These are phyloP conservation scores for Coelopa pilipes DNA, from an alignment of 2,888 invertebrate species.

Conservation along the genomic window DNA sequence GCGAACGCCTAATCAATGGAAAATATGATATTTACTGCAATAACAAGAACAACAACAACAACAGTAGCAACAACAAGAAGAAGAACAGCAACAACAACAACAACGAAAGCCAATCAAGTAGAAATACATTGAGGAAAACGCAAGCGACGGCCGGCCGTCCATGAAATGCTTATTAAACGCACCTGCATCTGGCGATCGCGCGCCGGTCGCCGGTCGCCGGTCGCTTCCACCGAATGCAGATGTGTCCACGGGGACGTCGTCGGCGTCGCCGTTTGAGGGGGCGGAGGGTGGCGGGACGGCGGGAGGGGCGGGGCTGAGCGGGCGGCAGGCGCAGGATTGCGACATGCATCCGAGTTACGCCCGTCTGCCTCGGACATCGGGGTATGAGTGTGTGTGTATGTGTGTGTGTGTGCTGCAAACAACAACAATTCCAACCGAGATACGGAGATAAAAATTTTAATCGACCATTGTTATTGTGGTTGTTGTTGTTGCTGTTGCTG, in stretches of 20 bases:
- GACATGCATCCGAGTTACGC: slow-evolving; percentile 23
- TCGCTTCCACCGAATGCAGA: neutral
- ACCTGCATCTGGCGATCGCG: slow-evolving; percentile 19
- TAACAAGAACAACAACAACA: neutral
- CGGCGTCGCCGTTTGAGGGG: too few relatives aligned
- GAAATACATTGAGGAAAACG: too few relatives aligned
- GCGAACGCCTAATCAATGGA: slow-evolving; percentile 31
- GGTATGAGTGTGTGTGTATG: neutral
- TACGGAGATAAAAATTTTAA: slow-evolving; percentile 3
- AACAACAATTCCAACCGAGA: too few relatives aligned
- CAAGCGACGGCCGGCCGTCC: neutral
- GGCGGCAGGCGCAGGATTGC: slow-evolving; percentile 1
- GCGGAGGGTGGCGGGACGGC: too few relatives aligned
- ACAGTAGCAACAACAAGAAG: neutral
- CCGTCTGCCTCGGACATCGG: slow-evolving; percentile 17
- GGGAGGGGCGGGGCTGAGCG: slow-evolving; percentile 16
- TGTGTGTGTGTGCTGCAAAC: neutral
- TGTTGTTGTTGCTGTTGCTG: slow-evolving; percentile 14
- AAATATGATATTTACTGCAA: slow-evolving; percentile 11
- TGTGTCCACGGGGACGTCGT: neutral
- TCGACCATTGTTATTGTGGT: slow-evolving; percentile 7
- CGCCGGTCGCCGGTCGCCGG: neutral
- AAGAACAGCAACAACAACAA: slow-evolving; percentile 5
- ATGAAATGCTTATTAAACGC: slow-evolving; percentile 36
- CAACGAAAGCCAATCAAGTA: neutral